These are phyloP conservation scores for Xanthorhoe spadicearia DNA, from an alignment of 2,888 invertebrate genomes.

Conservation along the genomic window DNA sequence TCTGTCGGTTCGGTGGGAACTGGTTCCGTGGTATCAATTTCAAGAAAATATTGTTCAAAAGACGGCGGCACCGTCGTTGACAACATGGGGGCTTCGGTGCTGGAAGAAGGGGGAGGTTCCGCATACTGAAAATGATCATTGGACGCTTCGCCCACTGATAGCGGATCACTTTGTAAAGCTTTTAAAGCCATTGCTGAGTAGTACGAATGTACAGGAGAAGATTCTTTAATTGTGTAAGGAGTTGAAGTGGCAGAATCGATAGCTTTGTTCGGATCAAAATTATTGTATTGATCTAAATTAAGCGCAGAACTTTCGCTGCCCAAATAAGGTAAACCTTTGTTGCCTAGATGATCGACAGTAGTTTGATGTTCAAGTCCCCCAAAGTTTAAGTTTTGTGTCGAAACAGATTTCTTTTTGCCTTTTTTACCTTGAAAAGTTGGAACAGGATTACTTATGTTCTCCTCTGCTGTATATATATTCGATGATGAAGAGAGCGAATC, in stretches of 20 bases:
- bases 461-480: conserved; percentile 61
- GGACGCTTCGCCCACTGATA: conserved; percentile 68
- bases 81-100: conserved; percentile 47
- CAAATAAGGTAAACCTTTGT: conserved; percentile 53
- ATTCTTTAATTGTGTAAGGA: conserved; percentile 65
- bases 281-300: conserved; percentile 51
- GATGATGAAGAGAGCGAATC: conserved; percentile 72
- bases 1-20: conserved; percentile 49
- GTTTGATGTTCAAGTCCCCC: conserved; percentile 71
- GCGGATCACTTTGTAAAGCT: conserved; percentile 63
- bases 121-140: conserved; percentile 73
- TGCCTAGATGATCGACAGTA: conserved; percentile 68
- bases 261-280: conserved; percentile 55
- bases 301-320: conserved; percentile 56
- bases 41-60: conserved; percentile 45
- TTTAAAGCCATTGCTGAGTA: conserved; percentile 71
- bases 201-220: conserved; percentile 69
- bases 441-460: conserved; percentile 55
- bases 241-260: conserved; percentile 58
- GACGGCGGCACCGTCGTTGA: conserved; percentile 54
- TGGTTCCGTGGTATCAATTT: conserved; percentile 47
- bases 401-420: conserved; percentile 74
- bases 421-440: conserved; percentile 54
- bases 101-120: conserved; percentile 61
- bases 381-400: conserved; percentile 76